A percentile compares a stretch with the other conserved stretches of the same genome.
phyloP scores from a whole-genome alignment of 2,113 vertebrate genomes.

The Ramphastos sulfuratus region DNA sequence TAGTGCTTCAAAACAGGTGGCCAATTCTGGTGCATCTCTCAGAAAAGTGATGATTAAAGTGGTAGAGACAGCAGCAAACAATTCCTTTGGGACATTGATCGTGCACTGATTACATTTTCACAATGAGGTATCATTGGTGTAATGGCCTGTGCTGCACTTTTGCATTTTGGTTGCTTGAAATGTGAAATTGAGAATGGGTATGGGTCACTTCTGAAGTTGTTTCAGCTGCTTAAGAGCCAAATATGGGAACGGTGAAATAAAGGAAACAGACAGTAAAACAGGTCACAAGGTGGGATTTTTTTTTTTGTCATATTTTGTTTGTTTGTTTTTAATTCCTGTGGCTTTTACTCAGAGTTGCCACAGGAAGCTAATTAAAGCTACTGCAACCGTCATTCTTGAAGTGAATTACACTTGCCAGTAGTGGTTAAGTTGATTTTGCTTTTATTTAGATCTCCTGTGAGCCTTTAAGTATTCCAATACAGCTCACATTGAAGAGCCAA shows the following conservation, averaged over 20 bases:
- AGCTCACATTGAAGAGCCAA: neutral
- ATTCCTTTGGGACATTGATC: neutral
- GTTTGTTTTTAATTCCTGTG: neutral
- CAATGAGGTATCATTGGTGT: neutral
- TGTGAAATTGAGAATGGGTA: neutral
- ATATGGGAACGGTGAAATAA: neutral
- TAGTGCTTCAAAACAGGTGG: neutral
- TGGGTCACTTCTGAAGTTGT: neutral
- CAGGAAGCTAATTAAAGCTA: neutral
- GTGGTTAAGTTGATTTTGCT: neutral
- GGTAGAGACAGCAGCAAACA: neutral
- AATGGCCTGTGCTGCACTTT: neutral
- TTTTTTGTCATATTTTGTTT: neutral
- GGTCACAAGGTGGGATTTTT: neutral
- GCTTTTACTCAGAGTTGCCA: neutral
- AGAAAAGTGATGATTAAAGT: neutral
- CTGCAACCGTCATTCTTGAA: neutral
- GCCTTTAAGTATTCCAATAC: neutral
- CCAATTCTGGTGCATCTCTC: neutral
- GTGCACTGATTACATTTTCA: neutral
- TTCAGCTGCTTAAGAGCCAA: neutral
- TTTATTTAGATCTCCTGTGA: neutral
- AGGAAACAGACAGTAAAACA: neutral
- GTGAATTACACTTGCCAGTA: neutral
- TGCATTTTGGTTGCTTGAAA: neutral